A percentile compares a stretch with the other conserved stretches of the same genome.
Evolutionary conservation across 2,113 vertebrate genomes (phyloP).

Genomic region (Dissostichus mawsoni): DNA sequence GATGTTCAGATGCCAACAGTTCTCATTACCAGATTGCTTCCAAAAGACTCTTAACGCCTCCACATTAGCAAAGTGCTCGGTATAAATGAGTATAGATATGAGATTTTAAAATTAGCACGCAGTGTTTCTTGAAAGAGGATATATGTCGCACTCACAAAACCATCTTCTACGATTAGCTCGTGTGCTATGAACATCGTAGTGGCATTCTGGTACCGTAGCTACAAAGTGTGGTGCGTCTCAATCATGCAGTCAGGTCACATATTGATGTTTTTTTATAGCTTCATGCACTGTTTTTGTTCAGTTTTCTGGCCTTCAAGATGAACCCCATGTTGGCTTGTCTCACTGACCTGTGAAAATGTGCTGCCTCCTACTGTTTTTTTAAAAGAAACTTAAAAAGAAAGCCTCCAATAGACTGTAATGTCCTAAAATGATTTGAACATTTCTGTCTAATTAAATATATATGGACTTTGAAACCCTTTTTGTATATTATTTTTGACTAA

Average conservation of each 20-base stretch:
- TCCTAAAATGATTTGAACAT: constrained; percentile 37
- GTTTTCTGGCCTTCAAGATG: constrained; percentile 20
- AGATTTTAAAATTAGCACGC: constrained; percentile 22
- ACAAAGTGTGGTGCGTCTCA: constrained; percentile 26
- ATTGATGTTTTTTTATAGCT: constrained; percentile 12
- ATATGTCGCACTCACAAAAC: constrained; percentile 8
- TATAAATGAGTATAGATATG: background rate
- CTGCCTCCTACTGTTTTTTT: constrained; percentile 24
- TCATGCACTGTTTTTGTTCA: constrained; percentile 29
- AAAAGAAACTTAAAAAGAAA: constrained; percentile 24
- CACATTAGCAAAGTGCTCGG: constrained; percentile 3
- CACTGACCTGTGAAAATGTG: constrained; percentile 38
- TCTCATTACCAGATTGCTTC: background rate
- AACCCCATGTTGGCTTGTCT: constrained; percentile 16
- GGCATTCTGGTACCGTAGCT: constrained; percentile 19
- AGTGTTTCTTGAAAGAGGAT: constrained; percentile 10
- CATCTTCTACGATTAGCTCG: constrained; percentile 42
- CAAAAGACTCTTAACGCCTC: constrained; percentile 13
- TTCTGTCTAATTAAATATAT: constrained; percentile 32
- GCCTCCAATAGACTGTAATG: constrained; percentile 7
- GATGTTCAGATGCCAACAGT: constrained; percentile 37
- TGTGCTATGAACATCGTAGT: constrained; percentile 37
- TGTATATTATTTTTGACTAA: constrained; percentile 18
- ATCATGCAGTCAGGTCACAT: constrained; percentile 24
- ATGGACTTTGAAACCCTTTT: constrained; percentile 27